phyloP scores from a whole-genome alignment of 2,113 vertebrate genomes.

The rabbit (Oryctolagus cuniculus) region mOryCun1.1 NC_091441.1:121331501-121332000 shows the following conservation, averaged over 20 bases:
- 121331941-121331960: too few species aligned
- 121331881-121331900: too few species aligned
- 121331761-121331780: background rate
- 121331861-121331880: too few species aligned
- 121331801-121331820: background rate
- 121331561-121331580: background rate
- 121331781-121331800: background rate
- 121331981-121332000: too few species aligned
- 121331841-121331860: too few species aligned
- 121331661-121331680: background rate
- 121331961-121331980: too few species aligned
- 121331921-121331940: too few species aligned
- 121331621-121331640: background rate
- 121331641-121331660: background rate
- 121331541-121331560: background rate
- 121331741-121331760: background rate
- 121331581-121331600: background rate
- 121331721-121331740: background rate
- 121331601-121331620: background rate
- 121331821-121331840: background rate
- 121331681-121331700: background rate
- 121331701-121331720: background rate
- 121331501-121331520: background rate
- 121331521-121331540: background rate
- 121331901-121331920: too few species aligned